Percentiles rank a stretch among this genome's conserved stretches.
Evolutionary conservation across 2,113 vertebrate species (phyloP).

Genomic region (Oreochromis niloticus): DNA sequence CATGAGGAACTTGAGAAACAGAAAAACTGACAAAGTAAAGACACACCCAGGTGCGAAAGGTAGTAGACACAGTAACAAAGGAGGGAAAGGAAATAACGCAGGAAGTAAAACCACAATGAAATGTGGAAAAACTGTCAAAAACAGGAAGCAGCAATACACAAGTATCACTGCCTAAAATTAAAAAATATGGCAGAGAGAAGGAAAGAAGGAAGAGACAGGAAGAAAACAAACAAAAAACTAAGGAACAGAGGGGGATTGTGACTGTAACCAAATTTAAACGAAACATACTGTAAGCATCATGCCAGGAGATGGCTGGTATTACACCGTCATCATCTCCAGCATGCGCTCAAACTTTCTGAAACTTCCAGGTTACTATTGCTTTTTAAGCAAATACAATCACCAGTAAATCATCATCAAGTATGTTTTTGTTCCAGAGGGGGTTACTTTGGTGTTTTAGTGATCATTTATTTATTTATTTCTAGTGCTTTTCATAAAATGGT

Average conservation of each 20-base stretch:
- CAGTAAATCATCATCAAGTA: not conserved
- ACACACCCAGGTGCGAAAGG: not conserved
- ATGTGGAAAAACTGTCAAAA: not conserved
- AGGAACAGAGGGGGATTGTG: not conserved
- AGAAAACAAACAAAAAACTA: not conserved
- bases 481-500: not conserved
- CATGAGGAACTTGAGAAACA: not conserved
- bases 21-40: not conserved
- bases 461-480: not conserved
- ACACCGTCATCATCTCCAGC: not conserved
- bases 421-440: not conserved
- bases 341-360: not conserved
- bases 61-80: not conserved
- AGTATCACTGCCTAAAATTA: not conserved
- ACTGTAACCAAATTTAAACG: not conserved
- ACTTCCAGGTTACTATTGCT: not conserved
- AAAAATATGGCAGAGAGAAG: not conserved
- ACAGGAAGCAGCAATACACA: not conserved
- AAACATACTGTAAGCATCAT: not conserved
- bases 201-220: too few relatives aligned
- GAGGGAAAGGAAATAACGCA: not conserved
- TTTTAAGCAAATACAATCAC: not conserved
- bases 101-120: not conserved
- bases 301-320: not conserved
- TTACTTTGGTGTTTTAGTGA: not conserved